phyloP scores from a whole-genome alignment of 2,113 vertebrate species.

The Coreoperca whiteheadi region DNA sequence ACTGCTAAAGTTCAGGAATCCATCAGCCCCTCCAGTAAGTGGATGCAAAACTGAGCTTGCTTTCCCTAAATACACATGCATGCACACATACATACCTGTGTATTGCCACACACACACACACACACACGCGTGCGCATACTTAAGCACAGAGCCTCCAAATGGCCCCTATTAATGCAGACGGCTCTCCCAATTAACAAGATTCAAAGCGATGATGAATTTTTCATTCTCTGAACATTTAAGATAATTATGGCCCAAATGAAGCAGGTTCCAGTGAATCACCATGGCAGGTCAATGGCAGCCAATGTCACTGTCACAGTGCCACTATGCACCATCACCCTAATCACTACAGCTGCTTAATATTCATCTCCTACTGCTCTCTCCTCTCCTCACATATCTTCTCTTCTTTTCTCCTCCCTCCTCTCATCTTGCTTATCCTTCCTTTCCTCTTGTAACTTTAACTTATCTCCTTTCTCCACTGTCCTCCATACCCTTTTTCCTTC shows the following conservation, averaged over 20 bases:
- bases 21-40: slow-evolving; percentile 37
- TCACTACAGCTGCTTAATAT: slow-evolving; percentile 89
- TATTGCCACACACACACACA: neutral
- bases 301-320: slow-evolving; percentile 91
- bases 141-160: slow-evolving; percentile 84
- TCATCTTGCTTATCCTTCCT: neutral
- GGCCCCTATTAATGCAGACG: slow-evolving; percentile 91
- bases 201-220: slow-evolving; percentile 93
- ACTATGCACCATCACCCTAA: slow-evolving; percentile 86
- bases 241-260: slow-evolving; percentile 92
- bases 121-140: slow-evolving; percentile 29
- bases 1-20: slow-evolving; percentile 51
- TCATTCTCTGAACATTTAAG: slow-evolving; percentile 92
- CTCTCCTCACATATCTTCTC: slow-evolving; percentile 39
- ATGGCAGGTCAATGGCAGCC: slow-evolving; percentile 88
- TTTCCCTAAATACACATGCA: neutral
- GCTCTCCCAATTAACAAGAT: slow-evolving; percentile 91
- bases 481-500: neutral
- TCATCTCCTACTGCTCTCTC: slow-evolving; percentile 75
- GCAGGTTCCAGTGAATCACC: slow-evolving; percentile 88
- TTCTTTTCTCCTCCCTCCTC: slow-evolving; percentile 26
- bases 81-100: slow-evolving; percentile 12
- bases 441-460: slow-evolving; percentile 24
- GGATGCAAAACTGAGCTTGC: slow-evolving; percentile 47
- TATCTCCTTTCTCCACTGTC: slow-evolving; percentile 7